These are phyloP conservation scores for Acrocephalus kingi DNA, from an alignment of 2,113 vertebrate species.

Conservation along the genomic window DNA sequence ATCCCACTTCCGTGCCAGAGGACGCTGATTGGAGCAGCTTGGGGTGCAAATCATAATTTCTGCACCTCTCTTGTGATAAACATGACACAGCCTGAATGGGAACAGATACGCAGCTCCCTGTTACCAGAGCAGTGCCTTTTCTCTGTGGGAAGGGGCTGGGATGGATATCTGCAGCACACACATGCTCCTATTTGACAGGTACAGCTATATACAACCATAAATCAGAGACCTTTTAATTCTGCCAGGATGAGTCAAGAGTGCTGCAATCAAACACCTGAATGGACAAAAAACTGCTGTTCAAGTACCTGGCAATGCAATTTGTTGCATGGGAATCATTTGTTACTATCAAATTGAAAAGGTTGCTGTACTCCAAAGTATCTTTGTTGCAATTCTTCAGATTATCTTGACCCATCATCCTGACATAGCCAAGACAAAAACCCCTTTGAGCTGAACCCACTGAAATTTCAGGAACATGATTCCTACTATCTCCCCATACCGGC, in stretches of 20 bases:
- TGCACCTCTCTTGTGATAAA: fast-evolving
- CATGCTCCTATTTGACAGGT: background rate
- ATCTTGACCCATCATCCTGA: background rate
- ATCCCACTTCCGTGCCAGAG: background rate
- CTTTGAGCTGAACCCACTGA: background rate
- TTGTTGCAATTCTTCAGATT: background rate
- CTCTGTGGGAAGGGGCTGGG: background rate
- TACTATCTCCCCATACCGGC: background rate
- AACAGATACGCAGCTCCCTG: background rate
- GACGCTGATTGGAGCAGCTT: background rate
- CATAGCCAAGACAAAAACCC: background rate
- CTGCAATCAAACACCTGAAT: slow-evolving; percentile 1
- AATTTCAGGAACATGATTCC: background rate
- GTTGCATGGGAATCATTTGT: background rate
- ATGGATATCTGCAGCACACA: background rate
- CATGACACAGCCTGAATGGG: background rate
- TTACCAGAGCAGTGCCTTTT: background rate
- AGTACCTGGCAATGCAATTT: background rate
- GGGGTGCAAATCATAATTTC: background rate
- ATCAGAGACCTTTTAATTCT: background rate
- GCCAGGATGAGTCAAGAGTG: background rate
- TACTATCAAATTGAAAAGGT: background rate
- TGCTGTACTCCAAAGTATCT: background rate
- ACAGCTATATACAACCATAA: background rate
- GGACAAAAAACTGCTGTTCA: background rate